A percentile compares a stretch with the other conserved stretches of the same genome.
phyloP scores from a whole-genome alignment of 2,888 invertebrate genomes.

The Rugalucina vietnamica region DNA sequence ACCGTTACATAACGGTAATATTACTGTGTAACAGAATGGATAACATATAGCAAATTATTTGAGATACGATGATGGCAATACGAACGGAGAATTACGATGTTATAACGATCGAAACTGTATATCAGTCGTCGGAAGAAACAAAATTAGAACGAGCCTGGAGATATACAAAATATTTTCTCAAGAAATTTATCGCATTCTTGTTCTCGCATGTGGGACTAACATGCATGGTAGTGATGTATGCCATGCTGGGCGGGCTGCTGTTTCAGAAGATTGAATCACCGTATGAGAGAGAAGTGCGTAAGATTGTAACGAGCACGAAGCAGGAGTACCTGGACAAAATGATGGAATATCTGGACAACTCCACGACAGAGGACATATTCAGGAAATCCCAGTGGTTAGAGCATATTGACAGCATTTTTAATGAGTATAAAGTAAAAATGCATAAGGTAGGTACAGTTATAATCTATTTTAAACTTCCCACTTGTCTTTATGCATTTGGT shows the following conservation, averaged over 20 bases:
- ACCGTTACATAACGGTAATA: too few relatives aligned
- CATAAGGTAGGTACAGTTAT: neutral
- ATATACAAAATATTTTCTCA: constrained; percentile 36
- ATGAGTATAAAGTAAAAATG: neutral
- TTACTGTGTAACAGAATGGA: too few relatives aligned
- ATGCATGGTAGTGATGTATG: constrained; percentile 52
- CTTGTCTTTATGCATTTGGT: too few relatives aligned
- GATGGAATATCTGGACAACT: constrained; percentile 1
- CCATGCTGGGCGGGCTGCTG: constrained; percentile 51
- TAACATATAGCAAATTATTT: too few relatives aligned
- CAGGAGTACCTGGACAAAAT: constrained; percentile 34
- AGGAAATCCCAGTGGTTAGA: constrained; percentile 18
- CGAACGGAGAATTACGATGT: neutral
- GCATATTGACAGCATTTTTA: constrained; percentile 26
- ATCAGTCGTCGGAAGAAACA: neutral
- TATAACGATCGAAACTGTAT: neutral
- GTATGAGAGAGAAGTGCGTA: constrained; percentile 34
- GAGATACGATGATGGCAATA: too few relatives aligned
- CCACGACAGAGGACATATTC: neutral
- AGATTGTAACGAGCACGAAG: constrained; percentile 23
- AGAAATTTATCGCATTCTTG: constrained; percentile 48
- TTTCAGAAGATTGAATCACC: constrained; percentile 52
- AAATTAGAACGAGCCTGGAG: constrained; percentile 15
- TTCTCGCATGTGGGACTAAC: constrained; percentile 60
- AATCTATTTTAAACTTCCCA: too few relatives aligned